These are phyloP conservation scores for Monomorium pharaonis DNA, from an alignment of 1,140 invertebrate genomes.

Conservation along the genomic window DNA sequence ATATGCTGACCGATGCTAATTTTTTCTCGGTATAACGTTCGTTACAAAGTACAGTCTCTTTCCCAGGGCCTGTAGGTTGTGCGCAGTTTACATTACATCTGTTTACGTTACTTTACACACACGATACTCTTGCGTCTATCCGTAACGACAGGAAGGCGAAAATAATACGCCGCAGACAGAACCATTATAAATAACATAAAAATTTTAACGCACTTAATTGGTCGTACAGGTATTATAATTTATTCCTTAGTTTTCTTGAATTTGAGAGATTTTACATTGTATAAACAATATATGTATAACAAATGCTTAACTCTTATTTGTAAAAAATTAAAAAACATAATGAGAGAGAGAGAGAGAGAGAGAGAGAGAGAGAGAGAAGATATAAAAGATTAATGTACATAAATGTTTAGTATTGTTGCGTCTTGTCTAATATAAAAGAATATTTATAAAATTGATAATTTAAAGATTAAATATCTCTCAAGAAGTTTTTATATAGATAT, in stretches of 20 bases:
- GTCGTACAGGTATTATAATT: neutral
- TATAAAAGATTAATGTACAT: neutral
- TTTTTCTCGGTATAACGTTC: constrained; percentile 46
- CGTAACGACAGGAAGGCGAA: constrained; percentile 41
- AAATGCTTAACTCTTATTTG: neutral
- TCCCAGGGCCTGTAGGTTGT: constrained; percentile 67
- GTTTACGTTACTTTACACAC: constrained; percentile 75
- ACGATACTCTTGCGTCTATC: constrained; percentile 41
- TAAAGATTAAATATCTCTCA: neutral
- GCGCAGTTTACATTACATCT: constrained; percentile 63
- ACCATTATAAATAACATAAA: neutral
- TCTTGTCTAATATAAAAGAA: neutral
- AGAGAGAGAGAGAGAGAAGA: neutral
- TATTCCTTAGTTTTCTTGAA: neutral
- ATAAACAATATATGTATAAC: neutral
- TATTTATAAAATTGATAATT: neutral
- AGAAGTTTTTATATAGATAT: neutral
- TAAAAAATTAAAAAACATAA: neutral
- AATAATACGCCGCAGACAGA: constrained; percentile 60
- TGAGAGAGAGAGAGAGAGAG: neutral
- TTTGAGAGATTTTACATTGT: neutral
- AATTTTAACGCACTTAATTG: neutral
- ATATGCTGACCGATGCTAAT: constrained; percentile 41
- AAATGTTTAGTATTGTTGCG: neutral
- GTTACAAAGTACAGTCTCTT: constrained; percentile 34